These are phyloP conservation scores for Hirtodrosophila confusa DNA, from an alignment of 2,888 invertebrate species.

Conservation along the genomic window DNA sequence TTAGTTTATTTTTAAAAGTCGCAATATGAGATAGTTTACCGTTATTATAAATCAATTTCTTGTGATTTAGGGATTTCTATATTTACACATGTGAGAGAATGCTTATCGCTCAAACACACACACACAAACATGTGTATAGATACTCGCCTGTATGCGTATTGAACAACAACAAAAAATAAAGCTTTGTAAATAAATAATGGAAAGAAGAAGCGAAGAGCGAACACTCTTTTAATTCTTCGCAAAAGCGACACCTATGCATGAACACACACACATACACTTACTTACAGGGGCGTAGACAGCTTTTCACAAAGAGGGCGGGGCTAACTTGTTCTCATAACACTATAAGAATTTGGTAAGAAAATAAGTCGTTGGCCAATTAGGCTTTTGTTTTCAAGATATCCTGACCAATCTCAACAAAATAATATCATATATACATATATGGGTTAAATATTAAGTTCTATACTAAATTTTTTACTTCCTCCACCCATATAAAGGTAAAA, in stretches of 20 bases:
- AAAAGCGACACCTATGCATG: conserved; percentile 7
- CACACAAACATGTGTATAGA: not conserved
- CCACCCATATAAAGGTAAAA: no score
- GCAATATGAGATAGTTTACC: conserved; percentile 6
- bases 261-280: not conserved
- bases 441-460: no score
- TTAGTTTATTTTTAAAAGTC: conserved; percentile 1
- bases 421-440: no score
- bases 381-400: no score
- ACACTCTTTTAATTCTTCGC: conserved; percentile 4
- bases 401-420: no score
- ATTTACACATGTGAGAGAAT: conserved; percentile 41
- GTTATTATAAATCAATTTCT: conserved; percentile 41
- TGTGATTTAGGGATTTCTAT: conserved; percentile 28
- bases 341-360: no score
- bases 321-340: no score
- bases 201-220: conserved; percentile 3
- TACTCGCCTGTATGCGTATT: not conserved
- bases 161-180: conserved; percentile 7
- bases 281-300: not conserved
- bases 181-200: conserved; percentile 22
- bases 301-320: no score
- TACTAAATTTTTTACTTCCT: no score
- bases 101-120: conserved; percentile 1
- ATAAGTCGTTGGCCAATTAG: no score